These are phyloP conservation scores for Chrysogorgia sp. DNA, from an alignment of 92 coral and sea anemone genomes.

Conservation along the genomic window DNA sequence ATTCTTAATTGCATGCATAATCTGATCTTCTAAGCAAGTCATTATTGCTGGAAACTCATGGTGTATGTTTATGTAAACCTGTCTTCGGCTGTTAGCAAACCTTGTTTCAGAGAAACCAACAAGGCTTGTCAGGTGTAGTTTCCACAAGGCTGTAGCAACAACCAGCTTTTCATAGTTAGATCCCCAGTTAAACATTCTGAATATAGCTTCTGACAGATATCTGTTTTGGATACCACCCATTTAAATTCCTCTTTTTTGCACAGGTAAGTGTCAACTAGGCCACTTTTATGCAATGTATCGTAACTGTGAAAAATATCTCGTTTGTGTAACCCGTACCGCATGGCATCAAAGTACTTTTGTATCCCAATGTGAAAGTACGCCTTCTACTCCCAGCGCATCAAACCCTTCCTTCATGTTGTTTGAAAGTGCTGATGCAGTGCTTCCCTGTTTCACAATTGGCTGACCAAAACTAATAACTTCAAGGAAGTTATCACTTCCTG, in stretches of 20 bases:
- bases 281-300: too few species aligned
- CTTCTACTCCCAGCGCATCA: too few species aligned
- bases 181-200: conserved; percentile 24
- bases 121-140: conserved; percentile 21
- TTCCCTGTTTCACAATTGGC: neutral
- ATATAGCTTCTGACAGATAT: conserved; percentile 15
- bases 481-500: neutral
- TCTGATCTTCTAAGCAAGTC: conserved; percentile 18
- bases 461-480: neutral
- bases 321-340: conserved; percentile 3
- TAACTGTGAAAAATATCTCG: neutral
- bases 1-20: conserved; percentile 4
- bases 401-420: neutral
- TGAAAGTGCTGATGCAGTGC: neutral
- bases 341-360: conserved; percentile 16
- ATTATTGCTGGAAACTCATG: conserved; percentile 25
- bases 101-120: conserved; percentile 38
- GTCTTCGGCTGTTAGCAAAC: conserved; percentile 31
- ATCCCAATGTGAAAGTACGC: conserved; percentile 17
- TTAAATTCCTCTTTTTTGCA: conserved; percentile 30
- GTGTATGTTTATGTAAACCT: conserved; percentile 31
- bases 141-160: conserved; percentile 33
- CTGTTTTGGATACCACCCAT: conserved; percentile 17
- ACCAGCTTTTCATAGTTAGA: conserved; percentile 20
- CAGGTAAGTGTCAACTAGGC: conserved; percentile 19